Base-by-base conservation (phyloP, 2,888 invertebrate genomes). In the Scaptodrosophila latifasciaeformis region DNA sequence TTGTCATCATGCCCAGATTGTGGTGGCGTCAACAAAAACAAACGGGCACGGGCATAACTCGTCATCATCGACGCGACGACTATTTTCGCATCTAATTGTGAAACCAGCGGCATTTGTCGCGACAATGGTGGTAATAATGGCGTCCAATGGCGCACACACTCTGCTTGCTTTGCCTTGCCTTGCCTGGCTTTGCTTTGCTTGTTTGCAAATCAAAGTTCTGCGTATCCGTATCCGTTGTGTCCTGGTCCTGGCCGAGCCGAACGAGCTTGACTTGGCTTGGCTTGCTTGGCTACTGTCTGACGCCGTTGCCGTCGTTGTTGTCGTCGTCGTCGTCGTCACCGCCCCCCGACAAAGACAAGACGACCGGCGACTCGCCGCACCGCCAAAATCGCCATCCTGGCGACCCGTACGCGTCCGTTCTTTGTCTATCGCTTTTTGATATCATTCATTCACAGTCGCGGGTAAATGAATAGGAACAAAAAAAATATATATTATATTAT, bases 91-190 rank as follows among this genome's bases (percentile, higher is more conserved):
- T 77, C 74, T 74, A 81, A 78, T 78, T 78, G 62, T 55, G 49
- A 65, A 54, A 70, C 47, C 67, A 67, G 62, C 65, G 65, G 58
- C 75, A 75, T 74, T 78, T 70, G 81, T 68, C 82, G 78, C 78
- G 81, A 67, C 81, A 71, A 63, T 76, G 71, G 76, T 62, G 76
- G 64, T 66, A 75, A 78, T 71, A 81, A 71, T 71, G 81, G 75
- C 75, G 75, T 71, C 81, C 67, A 60, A 70, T 52, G 45, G 62
- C 63, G 52, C 66, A 51, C 46, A 49, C 18, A 10, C 37, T 10
- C 37, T 1, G 29, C 29, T 10, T 6, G 6, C 29, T 6, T 10
- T 29, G 29, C 61, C 39, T 61, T 60, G 49, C 49, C n/a, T n/a
- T n/a, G 65, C 70, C 53, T 47, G 54, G n/a, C n/a, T n/a, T n/a